Conservation (phyloP, 1,140 invertebrate genomes). For the Pomacea maculata region DNA sequence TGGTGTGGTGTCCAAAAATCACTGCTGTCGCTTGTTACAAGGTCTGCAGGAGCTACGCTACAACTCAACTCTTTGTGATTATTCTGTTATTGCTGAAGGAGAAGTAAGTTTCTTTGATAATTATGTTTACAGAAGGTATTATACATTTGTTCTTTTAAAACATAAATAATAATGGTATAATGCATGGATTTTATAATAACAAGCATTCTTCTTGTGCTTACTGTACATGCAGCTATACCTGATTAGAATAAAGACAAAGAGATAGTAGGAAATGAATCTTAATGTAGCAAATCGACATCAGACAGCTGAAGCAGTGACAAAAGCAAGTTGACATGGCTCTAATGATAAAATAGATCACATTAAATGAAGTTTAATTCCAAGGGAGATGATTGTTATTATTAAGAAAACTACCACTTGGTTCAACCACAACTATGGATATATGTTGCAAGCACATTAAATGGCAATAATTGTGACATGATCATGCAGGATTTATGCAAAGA, state of each 20-base stretch:
- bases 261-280: too few species aligned
- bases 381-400: too few species aligned
- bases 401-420: too few species aligned
- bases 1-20: constrained; percentile 42
- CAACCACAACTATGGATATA: background rate
- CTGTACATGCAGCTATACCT: too few species aligned
- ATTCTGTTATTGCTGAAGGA: constrained; percentile 50
- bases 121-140: too few species aligned
- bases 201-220: too few species aligned
- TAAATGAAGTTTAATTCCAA: too few species aligned
- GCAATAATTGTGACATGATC: background rate
- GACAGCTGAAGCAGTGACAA: background rate
- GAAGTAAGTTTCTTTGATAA: constrained; percentile 11
- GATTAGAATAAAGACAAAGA: too few species aligned
- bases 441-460: background rate
- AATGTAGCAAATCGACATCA: too few species aligned
- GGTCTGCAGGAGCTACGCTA: constrained; percentile 53
- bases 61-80: constrained; percentile 53
- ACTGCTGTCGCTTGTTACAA: constrained; percentile 51
- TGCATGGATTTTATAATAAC: background rate
- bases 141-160: background rate
- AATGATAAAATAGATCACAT: too few species aligned
- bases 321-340: too few species aligned
- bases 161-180: background rate
- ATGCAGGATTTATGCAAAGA: background rate